phyloP scores from a whole-genome alignment of 2,888 invertebrate genomes.

The Phrixothrix hirtus region DNA sequence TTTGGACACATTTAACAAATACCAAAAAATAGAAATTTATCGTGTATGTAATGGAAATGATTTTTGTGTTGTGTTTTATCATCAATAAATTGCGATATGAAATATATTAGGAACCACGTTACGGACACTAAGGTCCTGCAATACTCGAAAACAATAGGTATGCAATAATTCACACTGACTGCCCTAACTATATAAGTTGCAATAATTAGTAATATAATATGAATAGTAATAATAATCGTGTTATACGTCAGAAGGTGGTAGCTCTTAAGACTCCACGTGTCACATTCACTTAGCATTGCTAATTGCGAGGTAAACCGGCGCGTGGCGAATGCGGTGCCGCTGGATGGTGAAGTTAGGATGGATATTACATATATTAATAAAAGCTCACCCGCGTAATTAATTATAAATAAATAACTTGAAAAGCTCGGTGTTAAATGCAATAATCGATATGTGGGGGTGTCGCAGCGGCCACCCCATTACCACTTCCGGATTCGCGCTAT shows the following conservation, averaged over 20 bases:
- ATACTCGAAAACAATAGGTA: constrained; percentile 42
- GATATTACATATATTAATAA: constrained; percentile 6
- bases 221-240: constrained; percentile 60
- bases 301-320: constrained; percentile 40
- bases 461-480: constrained; percentile 33
- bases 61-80: constrained; percentile 15
- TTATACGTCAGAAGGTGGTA: constrained; percentile 55
- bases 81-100: constrained; percentile 53
- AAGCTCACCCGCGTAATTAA: constrained; percentile 23
- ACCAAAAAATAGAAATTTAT: constrained; percentile 33
- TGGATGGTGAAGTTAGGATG: constrained; percentile 26
- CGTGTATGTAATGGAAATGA: constrained; percentile 2
- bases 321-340: constrained; percentile 29
- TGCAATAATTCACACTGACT: constrained; percentile 53
- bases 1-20: constrained; percentile 12
- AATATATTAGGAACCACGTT: constrained; percentile 57
- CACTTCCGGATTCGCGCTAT: constrained; percentile 44
- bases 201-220: constrained; percentile 53
- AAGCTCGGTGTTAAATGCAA: constrained; percentile 22
- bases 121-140: constrained; percentile 47
- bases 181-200: constrained; percentile 49
- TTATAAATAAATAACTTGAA: constrained; percentile 6
- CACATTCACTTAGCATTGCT: constrained; percentile 58
- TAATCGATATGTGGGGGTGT: constrained; percentile 30
- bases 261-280: constrained; percentile 50